These are phyloP conservation scores for Gobius niger DNA, from an alignment of 2,113 vertebrate species.

Conservation along the genomic window DNA sequence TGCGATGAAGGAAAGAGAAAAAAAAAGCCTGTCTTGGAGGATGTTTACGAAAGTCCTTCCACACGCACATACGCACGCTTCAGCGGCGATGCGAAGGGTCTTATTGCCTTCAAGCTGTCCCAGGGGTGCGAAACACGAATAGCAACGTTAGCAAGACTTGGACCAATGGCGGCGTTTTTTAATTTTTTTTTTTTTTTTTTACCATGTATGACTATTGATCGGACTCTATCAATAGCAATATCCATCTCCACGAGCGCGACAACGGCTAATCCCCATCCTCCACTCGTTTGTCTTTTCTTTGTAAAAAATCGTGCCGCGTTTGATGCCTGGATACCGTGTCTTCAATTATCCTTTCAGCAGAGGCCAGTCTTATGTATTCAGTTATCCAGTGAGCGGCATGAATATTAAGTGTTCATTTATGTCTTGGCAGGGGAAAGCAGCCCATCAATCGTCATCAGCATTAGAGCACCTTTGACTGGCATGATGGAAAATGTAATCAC, in stretches of 20 bases:
- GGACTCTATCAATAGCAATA: conserved; percentile 36
- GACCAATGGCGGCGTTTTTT: conserved; percentile 28
- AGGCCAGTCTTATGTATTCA: conserved; percentile 42
- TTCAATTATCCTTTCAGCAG: conserved; percentile 52
- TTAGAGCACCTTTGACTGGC: conserved; percentile 44
- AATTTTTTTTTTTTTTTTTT: too few species aligned
- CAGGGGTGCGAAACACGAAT: conserved; percentile 33
- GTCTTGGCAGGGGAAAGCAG: conserved; percentile 29
- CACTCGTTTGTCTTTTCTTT: conserved; percentile 12
- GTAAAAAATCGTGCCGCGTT: conserved; percentile 22
- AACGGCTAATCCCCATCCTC: conserved; percentile 26
- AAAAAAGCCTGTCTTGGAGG: conserved; percentile 22
- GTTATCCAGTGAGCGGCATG: conserved; percentile 42
- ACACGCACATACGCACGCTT: conserved; percentile 15
- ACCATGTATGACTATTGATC: conserved; percentile 43
- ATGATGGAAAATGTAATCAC: conserved; percentile 55
- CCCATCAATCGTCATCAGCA: conserved; percentile 48
- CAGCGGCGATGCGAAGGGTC: conserved; percentile 15
- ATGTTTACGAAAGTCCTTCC: conserved; percentile 35
- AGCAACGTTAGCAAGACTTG: conserved; percentile 24
- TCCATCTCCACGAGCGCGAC: conserved; percentile 34
- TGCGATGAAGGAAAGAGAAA: neutral
- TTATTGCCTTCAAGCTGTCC: conserved; percentile 22
- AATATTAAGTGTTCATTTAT: conserved; percentile 62
- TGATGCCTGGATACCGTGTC: conserved; percentile 41